These are phyloP conservation scores for Tinamus guttatus DNA, from an alignment of 2,113 vertebrate species.

Conservation along the genomic window DNA sequence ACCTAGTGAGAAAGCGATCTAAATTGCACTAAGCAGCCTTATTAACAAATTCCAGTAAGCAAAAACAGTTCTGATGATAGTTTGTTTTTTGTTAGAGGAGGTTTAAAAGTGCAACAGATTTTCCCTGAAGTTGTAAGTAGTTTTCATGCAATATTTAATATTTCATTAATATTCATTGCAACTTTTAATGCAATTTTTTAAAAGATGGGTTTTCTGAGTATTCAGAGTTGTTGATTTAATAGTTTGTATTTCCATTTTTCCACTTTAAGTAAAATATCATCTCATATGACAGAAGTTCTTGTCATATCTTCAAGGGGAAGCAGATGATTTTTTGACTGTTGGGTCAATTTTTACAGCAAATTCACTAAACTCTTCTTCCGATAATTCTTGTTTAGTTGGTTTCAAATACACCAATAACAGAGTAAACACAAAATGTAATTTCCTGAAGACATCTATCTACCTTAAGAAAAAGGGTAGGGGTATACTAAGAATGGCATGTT, in stretches of 20 bases:
- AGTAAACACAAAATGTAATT: constrained; percentile 11
- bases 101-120: constrained; percentile 28
- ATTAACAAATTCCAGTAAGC: constrained; percentile 38
- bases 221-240: background rate
- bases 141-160: background rate
- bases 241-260: background rate
- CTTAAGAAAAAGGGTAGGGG: background rate
- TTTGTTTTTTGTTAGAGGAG: background rate
- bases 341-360: background rate
- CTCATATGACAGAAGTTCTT: background rate
- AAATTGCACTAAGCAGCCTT: constrained; percentile 42
- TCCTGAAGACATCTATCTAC: background rate
- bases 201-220: constrained; percentile 31
- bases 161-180: too few relatives aligned
- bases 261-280: background rate
- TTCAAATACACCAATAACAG: constrained; percentile 31
- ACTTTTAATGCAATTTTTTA: background rate
- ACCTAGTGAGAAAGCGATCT: background rate
- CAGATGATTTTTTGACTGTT: background rate
- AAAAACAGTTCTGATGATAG: too few relatives aligned
- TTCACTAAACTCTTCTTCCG: background rate
- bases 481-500: background rate
- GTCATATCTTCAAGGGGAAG: background rate
- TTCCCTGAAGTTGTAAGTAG: background rate
- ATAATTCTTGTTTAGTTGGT: background rate